phyloP scores from a whole-genome alignment of 2,888 invertebrate genomes.

The Petrolisthes cinctipes region DNA sequence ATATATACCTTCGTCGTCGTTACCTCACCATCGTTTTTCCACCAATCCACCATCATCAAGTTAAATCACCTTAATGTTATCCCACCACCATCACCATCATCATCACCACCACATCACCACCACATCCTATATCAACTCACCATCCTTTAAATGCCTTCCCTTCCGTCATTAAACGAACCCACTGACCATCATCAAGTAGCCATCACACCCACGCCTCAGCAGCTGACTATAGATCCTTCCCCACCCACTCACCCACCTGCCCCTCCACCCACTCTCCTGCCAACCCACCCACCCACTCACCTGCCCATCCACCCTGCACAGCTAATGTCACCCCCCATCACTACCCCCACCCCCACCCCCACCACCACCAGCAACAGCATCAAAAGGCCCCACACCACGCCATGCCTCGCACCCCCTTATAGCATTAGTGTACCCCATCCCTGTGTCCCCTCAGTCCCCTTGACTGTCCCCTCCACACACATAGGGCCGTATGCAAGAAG shows the following conservation, averaged over 20 bases:
- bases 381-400: too few species aligned
- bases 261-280: too few species aligned
- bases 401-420: too few species aligned
- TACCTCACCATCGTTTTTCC: background rate
- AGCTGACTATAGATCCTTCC: background rate
- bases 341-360: background rate
- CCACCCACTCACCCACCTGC: background rate
- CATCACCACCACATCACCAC: background rate
- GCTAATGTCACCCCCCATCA: background rate
- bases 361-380: too few species aligned
- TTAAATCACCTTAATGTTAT: background rate
- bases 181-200: too few species aligned
- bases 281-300: too few species aligned
- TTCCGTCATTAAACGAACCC: background rate
- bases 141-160: background rate
- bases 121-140: background rate
- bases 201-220: too few species aligned
- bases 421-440: too few species aligned
- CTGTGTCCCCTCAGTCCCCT: too few species aligned
- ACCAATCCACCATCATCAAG: background rate
- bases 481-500: too few species aligned
- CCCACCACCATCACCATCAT: background rate
- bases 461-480: too few species aligned
- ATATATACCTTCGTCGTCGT: background rate
- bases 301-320: background rate